Evolutionary conservation across 2,113 vertebrate genomes (phyloP).

Genomic region (Haemorhous mexicanus): DNA sequence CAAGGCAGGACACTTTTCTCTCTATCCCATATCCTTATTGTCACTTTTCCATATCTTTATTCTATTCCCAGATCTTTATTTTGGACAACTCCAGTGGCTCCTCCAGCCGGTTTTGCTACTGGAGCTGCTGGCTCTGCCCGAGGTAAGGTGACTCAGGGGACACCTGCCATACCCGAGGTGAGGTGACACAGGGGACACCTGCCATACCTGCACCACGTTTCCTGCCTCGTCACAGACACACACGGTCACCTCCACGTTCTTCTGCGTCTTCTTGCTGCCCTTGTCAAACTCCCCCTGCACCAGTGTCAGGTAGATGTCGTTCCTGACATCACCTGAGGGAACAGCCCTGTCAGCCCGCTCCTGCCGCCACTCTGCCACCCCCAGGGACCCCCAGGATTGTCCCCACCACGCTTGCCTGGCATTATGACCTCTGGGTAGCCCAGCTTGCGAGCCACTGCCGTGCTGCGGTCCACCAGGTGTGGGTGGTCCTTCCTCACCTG

Average conservation of each 20-base stretch:
- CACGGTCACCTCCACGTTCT: slow-evolving; percentile 66
- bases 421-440: slow-evolving; percentile 88
- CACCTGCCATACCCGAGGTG: background rate
- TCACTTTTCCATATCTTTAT: background rate
- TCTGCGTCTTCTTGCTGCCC: slow-evolving; percentile 64
- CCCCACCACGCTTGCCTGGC: slow-evolving; percentile 71
- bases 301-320: slow-evolving; percentile 66
- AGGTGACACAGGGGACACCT: background rate
- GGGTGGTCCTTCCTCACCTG: slow-evolving; percentile 80
- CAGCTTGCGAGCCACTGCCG: slow-evolving; percentile 82
- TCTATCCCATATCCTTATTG: no score
- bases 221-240: slow-evolving; percentile 47
- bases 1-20: background rate
- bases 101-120: rapidly evolving
- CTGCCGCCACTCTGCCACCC: rapidly evolving
- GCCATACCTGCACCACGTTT: slow-evolving; percentile 26
- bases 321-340: slow-evolving; percentile 52
- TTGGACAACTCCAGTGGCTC: no score
- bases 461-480: slow-evolving; percentile 78
- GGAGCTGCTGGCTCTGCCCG: background rate
- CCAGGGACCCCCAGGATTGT: background rate
- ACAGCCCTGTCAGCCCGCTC: background rate
- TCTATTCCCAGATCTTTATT: background rate
- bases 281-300: slow-evolving; percentile 66
- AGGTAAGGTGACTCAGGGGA: background rate